Conservation (phyloP, 2,113 vertebrate genomes). For the Pelecanus crispus region DNA sequence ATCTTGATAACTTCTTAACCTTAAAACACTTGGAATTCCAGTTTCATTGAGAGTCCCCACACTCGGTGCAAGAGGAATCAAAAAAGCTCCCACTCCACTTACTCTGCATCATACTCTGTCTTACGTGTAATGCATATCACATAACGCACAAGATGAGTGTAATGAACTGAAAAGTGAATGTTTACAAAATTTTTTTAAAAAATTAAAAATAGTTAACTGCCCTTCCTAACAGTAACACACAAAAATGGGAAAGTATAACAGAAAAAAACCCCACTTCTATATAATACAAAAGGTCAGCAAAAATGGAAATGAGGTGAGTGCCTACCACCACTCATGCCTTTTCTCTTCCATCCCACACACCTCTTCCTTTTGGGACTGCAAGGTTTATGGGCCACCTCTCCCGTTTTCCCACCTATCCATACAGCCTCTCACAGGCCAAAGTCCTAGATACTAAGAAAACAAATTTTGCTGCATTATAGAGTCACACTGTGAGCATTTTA, state of each 20-base stretch:
- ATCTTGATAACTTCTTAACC: background rate
- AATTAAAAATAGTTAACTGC: background rate
- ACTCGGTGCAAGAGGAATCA: rapidly evolving
- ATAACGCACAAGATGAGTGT: rapidly evolving
- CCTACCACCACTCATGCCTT: background rate
- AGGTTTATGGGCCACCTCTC: background rate
- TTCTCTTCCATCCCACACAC: background rate
- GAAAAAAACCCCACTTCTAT: rapidly evolving
- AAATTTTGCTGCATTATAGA: background rate
- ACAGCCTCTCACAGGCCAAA: background rate
- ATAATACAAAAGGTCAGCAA: background rate
- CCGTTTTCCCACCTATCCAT: background rate
- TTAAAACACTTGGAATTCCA: background rate
- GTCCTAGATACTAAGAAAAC: background rate
- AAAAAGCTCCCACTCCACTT: background rate
- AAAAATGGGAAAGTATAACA: background rate
- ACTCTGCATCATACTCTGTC: background rate
- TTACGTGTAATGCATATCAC: rapidly evolving
- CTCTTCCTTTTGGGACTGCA: background rate
- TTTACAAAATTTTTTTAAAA: background rate
- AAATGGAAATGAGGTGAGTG: background rate
- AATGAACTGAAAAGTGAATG: background rate
- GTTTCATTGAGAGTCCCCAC: background rate
- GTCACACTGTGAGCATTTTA: background rate
- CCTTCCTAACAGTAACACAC: background rate